These are phyloP conservation scores for Kryphioiulus occultus DNA, from an alignment of 2,888 invertebrate genomes.

Conservation along the genomic window DNA sequence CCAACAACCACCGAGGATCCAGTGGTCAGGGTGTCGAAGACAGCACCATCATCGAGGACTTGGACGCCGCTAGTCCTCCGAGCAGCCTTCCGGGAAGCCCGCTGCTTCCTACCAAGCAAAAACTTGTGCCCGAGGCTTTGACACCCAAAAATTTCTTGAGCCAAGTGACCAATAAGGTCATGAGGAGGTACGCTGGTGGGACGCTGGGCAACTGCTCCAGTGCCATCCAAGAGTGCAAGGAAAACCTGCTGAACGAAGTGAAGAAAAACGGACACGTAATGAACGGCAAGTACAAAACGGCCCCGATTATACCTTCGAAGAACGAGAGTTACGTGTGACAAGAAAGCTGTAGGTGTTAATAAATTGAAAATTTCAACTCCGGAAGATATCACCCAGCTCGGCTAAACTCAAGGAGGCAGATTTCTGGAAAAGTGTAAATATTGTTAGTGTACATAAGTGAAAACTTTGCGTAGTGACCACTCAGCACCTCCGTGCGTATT, in stretches of 20 bases:
- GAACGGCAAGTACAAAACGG: slow-evolving; percentile 66
- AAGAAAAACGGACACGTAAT: slow-evolving; percentile 52
- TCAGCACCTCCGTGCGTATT: not conserved
- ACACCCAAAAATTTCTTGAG: not conserved
- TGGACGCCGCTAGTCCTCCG: slow-evolving; percentile 40
- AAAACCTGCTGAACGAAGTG: slow-evolving; percentile 56
- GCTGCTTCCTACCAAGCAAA: not conserved
- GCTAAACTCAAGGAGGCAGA: not conserved
- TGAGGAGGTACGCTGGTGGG: slow-evolving; percentile 48
- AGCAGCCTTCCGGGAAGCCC: slow-evolving; percentile 50
- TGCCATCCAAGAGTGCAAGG: slow-evolving; percentile 57
- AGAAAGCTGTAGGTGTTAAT: not conserved
- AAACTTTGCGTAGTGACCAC: not conserved
- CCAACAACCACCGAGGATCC: not conserved
- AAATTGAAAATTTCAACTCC: not conserved
- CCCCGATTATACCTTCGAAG: slow-evolving; percentile 67
- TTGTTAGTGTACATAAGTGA: not conserved
- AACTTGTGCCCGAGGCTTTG: not conserved
- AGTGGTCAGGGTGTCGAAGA: not conserved
- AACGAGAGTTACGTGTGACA: slow-evolving; percentile 51
- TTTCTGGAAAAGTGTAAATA: not conserved
- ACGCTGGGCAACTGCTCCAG: slow-evolving; percentile 56
- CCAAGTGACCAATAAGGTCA: not conserved
- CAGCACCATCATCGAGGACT: not conserved
- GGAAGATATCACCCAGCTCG: not conserved